Evolutionary conservation across 2,797 vertebrate genomes (phyloP).

Genomic region (Apogon talboti): DNA sequence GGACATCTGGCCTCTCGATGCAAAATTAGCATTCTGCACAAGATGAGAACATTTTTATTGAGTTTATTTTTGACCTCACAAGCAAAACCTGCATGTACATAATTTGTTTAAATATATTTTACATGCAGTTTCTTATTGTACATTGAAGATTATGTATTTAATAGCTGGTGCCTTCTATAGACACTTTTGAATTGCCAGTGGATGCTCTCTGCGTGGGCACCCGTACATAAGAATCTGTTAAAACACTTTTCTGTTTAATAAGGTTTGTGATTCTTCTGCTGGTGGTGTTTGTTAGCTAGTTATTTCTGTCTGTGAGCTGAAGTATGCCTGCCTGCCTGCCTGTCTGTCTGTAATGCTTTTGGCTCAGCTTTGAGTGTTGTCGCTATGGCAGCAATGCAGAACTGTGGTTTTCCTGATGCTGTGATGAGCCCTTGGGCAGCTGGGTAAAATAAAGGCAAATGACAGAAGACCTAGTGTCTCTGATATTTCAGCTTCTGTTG

Average conservation of each 20-base stretch:
- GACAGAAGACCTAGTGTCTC: slow-evolving; percentile 11
- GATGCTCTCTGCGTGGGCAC: slow-evolving; percentile 1
- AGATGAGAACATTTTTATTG: too few relatives aligned
- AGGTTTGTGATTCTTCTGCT: slow-evolving; percentile 35
- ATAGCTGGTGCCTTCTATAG: neutral
- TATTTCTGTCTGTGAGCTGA: slow-evolving; percentile 69
- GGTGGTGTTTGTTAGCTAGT: slow-evolving; percentile 56
- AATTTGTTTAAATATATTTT: too few relatives aligned
- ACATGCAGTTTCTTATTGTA: too few relatives aligned
- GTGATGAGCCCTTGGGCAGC: slow-evolving; percentile 41
- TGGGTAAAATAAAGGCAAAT: slow-evolving; percentile 18
- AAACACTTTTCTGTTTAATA: slow-evolving; percentile 26
- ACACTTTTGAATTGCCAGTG: slow-evolving; percentile 14
- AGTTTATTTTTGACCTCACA: too few relatives aligned
- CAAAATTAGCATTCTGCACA: neutral
- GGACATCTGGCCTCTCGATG: neutral
- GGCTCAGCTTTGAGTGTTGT: slow-evolving; percentile 71
- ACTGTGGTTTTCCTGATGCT: slow-evolving; percentile 39
- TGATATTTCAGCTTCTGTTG: neutral
- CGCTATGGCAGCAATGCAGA: slow-evolving; percentile 74
- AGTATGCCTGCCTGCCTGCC: slow-evolving; percentile 59
- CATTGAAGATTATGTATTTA: neutral
- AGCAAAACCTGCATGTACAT: too few relatives aligned
- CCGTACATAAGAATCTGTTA: slow-evolving; percentile 21
- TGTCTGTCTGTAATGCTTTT: slow-evolving; percentile 59